Evolutionary conservation across 2,888 invertebrate species (phyloP).

Genomic region (Ectemnius continuus): DNA sequence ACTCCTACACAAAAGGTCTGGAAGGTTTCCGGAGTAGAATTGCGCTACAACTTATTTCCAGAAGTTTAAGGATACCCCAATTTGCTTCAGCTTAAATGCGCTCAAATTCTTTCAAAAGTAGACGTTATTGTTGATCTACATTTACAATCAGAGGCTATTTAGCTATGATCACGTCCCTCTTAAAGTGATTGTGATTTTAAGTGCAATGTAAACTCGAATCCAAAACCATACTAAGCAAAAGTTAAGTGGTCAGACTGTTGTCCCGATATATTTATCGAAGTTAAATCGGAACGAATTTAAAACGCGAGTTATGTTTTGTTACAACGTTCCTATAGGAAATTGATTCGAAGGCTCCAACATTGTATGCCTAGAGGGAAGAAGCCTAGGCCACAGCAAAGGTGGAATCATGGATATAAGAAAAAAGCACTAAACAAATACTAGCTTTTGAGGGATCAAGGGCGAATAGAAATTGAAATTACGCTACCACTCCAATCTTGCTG

Average conservation of each 20-base stretch:
- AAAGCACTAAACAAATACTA: slow-evolving; percentile 35
- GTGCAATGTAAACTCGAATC: no score
- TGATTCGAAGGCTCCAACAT: slow-evolving; percentile 43
- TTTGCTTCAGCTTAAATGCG: slow-evolving; percentile 26
- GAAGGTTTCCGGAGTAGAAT: slow-evolving; percentile 18
- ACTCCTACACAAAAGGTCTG: slow-evolving; percentile 15
- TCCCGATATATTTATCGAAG: slow-evolving; percentile 55
- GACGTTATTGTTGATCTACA: no score
- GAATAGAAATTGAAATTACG: slow-evolving; percentile 13
- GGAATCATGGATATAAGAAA: slow-evolving; percentile 23
- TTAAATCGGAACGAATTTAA: slow-evolving; percentile 63
- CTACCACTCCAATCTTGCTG: slow-evolving; percentile 25
- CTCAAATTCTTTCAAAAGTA: slow-evolving; percentile 12
- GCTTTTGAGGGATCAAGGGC: slow-evolving; percentile 38
- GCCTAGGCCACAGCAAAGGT: slow-evolving; percentile 13
- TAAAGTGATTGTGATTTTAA: slow-evolving; percentile 27
- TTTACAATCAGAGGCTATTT: slow-evolving; percentile 57
- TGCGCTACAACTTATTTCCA: slow-evolving; percentile 31
- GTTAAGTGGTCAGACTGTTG: no score
- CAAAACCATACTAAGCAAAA: no score
- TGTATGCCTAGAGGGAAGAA: slow-evolving; percentile 39
- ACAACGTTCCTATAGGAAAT: slow-evolving; percentile 39
- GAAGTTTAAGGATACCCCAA: slow-evolving; percentile 35
- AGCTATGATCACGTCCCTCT: slow-evolving; percentile 67
- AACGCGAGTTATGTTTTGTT: slow-evolving; percentile 68